A percentile compares a stretch with the other conserved stretches of the same genome.
These are phyloP conservation scores for Sesia apiformis DNA, from an alignment of 2,888 invertebrate species.

Conservation along the genomic window DNA sequence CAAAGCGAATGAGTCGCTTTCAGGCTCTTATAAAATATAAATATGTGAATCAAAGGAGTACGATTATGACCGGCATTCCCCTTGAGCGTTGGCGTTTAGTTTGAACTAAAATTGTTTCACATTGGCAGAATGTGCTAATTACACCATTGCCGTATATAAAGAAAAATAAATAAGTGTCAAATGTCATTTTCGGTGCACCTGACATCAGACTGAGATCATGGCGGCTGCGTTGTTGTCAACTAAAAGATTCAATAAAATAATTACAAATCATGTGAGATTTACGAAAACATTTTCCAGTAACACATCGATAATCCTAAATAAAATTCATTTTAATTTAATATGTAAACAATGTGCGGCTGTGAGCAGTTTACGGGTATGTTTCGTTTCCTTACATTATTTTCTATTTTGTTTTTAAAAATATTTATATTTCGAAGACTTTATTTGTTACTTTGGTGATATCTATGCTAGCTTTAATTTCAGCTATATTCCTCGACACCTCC, in stretches of 20 bases:
- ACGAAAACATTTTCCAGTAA: slow-evolving; percentile 28
- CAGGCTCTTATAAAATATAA: too few species aligned
- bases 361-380: slow-evolving; percentile 48
- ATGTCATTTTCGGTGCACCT: too few species aligned
- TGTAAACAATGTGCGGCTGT: slow-evolving; percentile 49
- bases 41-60: too few species aligned
- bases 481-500: slow-evolving; percentile 41
- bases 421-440: slow-evolving; percentile 4
- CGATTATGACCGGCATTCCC: too few species aligned
- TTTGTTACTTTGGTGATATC: neutral
- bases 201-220: slow-evolving; percentile 31
- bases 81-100: too few species aligned
- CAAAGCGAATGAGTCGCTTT: too few species aligned
- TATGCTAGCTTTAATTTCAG: slow-evolving; percentile 26
- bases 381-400: slow-evolving; percentile 4
- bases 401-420: slow-evolving; percentile 3
- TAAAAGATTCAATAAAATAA: slow-evolving; percentile 48
- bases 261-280: slow-evolving; percentile 47
- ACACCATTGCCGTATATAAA: too few species aligned
- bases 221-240: slow-evolving; percentile 57
- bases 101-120: too few species aligned
- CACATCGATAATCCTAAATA: slow-evolving; percentile 36
- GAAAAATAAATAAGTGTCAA: too few species aligned
- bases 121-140: too few species aligned
- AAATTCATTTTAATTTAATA: slow-evolving; percentile 38